Base-by-base conservation (phyloP, 2,888 invertebrate genomes). In the Bombyx huttoni region DNA sequence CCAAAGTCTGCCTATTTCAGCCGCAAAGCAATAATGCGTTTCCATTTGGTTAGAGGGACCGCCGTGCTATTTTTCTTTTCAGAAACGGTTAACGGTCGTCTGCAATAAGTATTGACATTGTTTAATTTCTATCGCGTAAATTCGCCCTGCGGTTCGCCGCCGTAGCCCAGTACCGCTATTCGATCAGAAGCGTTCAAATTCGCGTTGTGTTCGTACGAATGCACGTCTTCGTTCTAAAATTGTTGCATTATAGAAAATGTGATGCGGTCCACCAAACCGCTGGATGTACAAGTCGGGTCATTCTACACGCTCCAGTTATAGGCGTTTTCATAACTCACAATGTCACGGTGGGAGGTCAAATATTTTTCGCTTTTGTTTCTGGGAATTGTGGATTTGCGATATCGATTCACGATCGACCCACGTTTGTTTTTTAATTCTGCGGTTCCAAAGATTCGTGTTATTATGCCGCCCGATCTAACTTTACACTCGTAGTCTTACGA, bases 171-270 rank as follows among this genome's bases (percentile, higher is more conserved):
- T 71, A 76, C 81, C 81, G 83, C 73, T 81, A 83, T 77, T 63
- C 76, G 78, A 81, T 81, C 73, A 70, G 61, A 61, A 59, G 56
- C 70, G 64, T 66, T 64, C 67, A 70, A 73, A 69, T 69, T 67
- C 59, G 64, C 59, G 67, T 66, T 68, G 67, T 63, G 68, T 65
- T 64, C 61, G 59, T 65, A 62, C 66, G 65, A 58, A 77, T 78
- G 76, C 80, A 81, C 78, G 81, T 80, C 70, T 69, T 66, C 70
- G 69, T 58, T 58, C 68, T 66, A 66, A 75, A 70, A 75, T 74
- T 75, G 65, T 69, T 69, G 67, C 66, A 71, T 62, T 65, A 70
- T 68, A 54, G 49, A 64, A 63, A 75, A 64, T 68, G 60, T 56
- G 63, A 64, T 64, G 61, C 63, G 58, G 65, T 64, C 74, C 81